phyloP scores from a whole-genome alignment of 2,797 vertebrate genomes.

The Xerus rutilus region DNA sequence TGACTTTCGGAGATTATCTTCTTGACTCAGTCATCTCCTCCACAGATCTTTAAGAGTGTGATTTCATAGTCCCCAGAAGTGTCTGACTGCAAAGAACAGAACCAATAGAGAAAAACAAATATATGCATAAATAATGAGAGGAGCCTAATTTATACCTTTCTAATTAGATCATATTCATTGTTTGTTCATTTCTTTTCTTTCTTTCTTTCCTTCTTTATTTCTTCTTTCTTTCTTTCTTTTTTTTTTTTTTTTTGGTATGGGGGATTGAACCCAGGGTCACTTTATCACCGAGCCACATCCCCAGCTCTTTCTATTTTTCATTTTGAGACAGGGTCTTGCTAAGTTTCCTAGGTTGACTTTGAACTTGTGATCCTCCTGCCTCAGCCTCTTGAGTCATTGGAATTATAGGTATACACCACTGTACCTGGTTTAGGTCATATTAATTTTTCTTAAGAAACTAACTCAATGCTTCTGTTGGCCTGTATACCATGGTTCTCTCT shows the following conservation, averaged over 20 bases:
- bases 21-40: slow-evolving; percentile 83
- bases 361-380: no score
- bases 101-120: not conserved
- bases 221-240: no score
- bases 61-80: slow-evolving; percentile 85
- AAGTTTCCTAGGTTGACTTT: no score
- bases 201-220: no score
- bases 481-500: not conserved
- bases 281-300: no score
- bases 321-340: no score
- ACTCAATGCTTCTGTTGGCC: not conserved
- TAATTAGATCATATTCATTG: not conserved
- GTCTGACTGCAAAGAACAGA: slow-evolving; percentile 85
- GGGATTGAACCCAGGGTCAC: no score
- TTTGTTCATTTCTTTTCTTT: not conserved
- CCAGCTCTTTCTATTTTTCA: no score
- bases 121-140: not conserved
- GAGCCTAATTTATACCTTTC: not conserved
- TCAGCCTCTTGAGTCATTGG: no score
- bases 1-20: not conserved
- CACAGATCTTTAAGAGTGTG: slow-evolving; percentile 86
- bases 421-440: not conserved
- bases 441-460: slow-evolving; percentile 5
- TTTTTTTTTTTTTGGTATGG: no score
- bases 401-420: no score